Conservation (phyloP, 2,888 invertebrate genomes). For the Erebia palarica region DNA sequence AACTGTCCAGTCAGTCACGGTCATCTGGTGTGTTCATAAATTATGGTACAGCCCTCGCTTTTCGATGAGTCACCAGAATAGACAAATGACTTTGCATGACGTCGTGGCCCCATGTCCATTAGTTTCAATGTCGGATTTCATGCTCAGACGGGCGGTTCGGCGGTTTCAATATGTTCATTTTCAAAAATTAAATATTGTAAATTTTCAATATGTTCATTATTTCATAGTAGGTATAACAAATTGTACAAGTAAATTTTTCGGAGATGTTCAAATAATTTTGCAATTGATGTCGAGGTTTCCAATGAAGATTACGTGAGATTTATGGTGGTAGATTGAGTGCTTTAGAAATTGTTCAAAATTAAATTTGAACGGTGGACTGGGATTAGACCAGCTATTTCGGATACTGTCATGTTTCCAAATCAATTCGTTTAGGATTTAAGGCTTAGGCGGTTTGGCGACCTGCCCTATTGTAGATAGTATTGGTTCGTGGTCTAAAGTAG, state of each 20-base stretch:
- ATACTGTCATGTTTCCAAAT: not conserved
- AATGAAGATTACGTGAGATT: not conserved
- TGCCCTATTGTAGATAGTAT: no score
- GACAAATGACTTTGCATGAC: conserved; percentile 65
- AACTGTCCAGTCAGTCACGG: conserved; percentile 29
- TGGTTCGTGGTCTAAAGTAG: not conserved
- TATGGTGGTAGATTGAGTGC: not conserved
- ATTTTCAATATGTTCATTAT: not conserved
- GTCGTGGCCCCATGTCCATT: conserved; percentile 60
- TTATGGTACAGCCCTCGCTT: conserved; percentile 55
- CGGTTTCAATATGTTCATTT: not conserved
- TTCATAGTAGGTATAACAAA: not conserved
- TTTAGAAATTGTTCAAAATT: not conserved
- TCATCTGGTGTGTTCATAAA: conserved; percentile 37
- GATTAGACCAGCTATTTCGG: no score
- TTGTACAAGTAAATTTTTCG: not conserved
- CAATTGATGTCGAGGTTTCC: not conserved
- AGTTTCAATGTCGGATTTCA: conserved; percentile 48
- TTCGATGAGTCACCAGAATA: conserved; percentile 66
- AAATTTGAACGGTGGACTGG: not conserved
- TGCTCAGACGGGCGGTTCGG: conserved; percentile 20
- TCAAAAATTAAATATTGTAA: no score
- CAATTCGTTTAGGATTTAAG: not conserved
- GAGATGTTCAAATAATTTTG: not conserved
- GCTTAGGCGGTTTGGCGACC: not conserved